These are phyloP conservation scores for Altica lythri DNA, from an alignment of 2,888 invertebrate genomes.

Conservation along the genomic window DNA sequence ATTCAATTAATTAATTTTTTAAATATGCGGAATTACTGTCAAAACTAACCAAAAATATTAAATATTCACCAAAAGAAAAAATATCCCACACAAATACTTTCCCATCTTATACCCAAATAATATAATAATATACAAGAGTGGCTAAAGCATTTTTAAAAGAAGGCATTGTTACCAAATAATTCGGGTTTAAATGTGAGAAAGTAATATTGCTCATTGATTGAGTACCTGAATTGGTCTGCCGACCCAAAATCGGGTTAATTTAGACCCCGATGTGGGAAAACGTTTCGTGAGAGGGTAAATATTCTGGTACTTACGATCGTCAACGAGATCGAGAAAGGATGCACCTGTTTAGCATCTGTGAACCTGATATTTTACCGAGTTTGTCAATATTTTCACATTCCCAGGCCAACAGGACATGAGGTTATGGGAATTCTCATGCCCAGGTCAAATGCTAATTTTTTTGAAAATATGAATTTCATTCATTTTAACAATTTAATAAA, in stretches of 20 bases:
- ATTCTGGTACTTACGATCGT: slow-evolving; percentile 42
- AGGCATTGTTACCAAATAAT: too few species aligned
- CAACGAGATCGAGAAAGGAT: slow-evolving; percentile 38
- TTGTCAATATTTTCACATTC: slow-evolving; percentile 41
- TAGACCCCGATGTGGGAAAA: slow-evolving; percentile 32
- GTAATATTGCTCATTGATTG: background rate
- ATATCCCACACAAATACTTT: too few species aligned
- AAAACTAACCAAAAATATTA: too few species aligned
- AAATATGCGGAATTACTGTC: too few species aligned
- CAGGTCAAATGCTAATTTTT: slow-evolving; percentile 1
- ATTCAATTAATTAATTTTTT: too few species aligned
- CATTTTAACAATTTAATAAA: too few species aligned
- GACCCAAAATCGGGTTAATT: slow-evolving; percentile 24
- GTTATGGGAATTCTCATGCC: slow-evolving; percentile 3
- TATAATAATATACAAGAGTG: too few species aligned
- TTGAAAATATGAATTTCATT: too few species aligned
- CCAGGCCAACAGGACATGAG: slow-evolving; percentile 2
- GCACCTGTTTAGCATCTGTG: slow-evolving; percentile 42
- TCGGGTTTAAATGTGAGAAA: slow-evolving; percentile 5
- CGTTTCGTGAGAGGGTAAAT: slow-evolving; percentile 46
- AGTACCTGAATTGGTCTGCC: background rate
- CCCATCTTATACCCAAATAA: too few species aligned
- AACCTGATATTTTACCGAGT: slow-evolving; percentile 35
- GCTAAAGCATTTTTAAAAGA: too few species aligned
- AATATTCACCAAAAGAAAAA: too few species aligned